A percentile compares a stretch with the other conserved stretches of the same genome.
Conservation (phyloP, 2,113 vertebrate genomes). For the Antigone vipio region DNA sequence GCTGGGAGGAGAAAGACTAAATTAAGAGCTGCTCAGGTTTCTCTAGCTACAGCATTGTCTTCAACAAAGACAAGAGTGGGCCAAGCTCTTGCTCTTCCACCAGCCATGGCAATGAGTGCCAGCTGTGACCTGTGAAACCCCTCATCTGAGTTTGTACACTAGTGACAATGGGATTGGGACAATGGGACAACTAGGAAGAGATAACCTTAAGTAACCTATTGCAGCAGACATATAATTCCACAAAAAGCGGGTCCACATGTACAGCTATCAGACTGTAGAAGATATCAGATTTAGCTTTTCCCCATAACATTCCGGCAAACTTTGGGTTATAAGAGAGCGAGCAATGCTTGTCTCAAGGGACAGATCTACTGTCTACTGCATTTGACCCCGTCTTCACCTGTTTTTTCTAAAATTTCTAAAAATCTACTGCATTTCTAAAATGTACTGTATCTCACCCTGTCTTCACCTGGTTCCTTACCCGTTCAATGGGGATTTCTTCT, state of each 20-base stretch:
- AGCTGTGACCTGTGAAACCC: not conserved
- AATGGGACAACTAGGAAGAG: not conserved
- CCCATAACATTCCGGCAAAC: not conserved
- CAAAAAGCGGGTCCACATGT: rapidly evolving
- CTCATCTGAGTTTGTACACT: not conserved
- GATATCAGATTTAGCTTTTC: not conserved
- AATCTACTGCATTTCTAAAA: not conserved
- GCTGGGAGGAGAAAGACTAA: not conserved
- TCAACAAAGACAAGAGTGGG: not conserved
- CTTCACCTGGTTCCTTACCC: conserved; percentile 31
- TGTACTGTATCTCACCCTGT: not conserved
- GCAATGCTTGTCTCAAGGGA: not conserved
- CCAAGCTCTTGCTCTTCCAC: not conserved
- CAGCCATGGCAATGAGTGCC: not conserved
- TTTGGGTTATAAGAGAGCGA: not conserved
- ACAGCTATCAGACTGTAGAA: not conserved
- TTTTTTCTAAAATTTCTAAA: not conserved
- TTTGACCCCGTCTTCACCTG: not conserved
- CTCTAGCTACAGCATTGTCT: not conserved
- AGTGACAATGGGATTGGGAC: not conserved
- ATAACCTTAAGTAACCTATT: not conserved
- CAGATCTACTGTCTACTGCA: not conserved
- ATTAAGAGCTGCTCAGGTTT: not conserved
- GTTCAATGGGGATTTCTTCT: conserved; percentile 78
- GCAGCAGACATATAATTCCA: not conserved